Conservation (phyloP, 2,797 vertebrate species). For the Pipistrellus nathusii region DNA sequence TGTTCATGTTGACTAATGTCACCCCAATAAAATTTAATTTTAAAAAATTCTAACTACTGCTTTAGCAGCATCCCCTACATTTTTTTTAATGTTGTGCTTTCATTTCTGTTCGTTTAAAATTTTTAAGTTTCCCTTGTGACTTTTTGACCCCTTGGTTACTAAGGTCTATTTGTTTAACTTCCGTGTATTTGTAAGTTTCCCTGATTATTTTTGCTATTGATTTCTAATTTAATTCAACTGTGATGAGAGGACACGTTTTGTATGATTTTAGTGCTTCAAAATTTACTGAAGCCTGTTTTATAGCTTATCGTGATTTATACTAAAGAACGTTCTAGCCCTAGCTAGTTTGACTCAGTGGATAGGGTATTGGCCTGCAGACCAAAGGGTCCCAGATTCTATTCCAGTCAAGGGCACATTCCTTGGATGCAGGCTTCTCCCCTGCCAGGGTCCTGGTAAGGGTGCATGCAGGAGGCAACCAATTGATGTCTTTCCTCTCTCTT, state of each 20-base stretch:
- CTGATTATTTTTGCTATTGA: background rate
- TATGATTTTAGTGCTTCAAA: background rate
- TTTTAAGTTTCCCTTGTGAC: background rate
- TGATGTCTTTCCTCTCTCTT: too few relatives aligned
- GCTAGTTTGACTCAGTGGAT: too few relatives aligned
- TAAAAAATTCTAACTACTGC: background rate
- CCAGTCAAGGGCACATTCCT: too few relatives aligned
- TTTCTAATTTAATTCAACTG: slow-evolving; percentile 32
- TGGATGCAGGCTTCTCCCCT: too few relatives aligned
- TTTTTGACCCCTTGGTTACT: background rate
- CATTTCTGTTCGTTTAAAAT: slow-evolving; percentile 21
- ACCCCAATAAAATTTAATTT: too few relatives aligned
- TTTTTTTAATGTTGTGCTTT: background rate
- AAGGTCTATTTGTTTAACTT: background rate
- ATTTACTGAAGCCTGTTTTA: background rate
- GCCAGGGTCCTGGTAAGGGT: too few relatives aligned
- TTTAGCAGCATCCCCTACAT: background rate
- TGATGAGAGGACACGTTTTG: background rate
- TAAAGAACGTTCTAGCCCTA: background rate
- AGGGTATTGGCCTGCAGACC: too few relatives aligned
- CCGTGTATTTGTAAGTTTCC: background rate
- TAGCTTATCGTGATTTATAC: background rate
- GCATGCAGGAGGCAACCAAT: too few relatives aligned
- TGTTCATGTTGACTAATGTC: too few relatives aligned
- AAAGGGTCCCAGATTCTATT: too few relatives aligned